Evolutionary conservation across 2,888 invertebrate genomes (phyloP), one percentile per base, ranked within the genome.

Genomic region (Norana najaformis): DNA sequence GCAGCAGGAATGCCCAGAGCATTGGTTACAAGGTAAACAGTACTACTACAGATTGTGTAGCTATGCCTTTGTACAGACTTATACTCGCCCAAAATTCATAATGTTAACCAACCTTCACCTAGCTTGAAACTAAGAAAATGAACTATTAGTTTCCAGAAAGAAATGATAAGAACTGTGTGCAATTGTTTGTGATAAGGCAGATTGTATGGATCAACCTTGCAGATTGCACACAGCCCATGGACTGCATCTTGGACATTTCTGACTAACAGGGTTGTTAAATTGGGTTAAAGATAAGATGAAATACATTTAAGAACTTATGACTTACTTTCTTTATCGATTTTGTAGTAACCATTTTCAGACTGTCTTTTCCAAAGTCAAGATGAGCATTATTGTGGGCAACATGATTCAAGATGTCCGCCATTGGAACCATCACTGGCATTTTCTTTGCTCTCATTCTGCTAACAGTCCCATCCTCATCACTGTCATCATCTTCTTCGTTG

Each of bases 341-440:
- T 1, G 91, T 93, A 16, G 94, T 93, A 8, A 94, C 93, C 94
- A 95, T 95, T 90, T 93, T 93, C 35, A 95, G 92, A 38, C 92
- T 92, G 1, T 94, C 93, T 89, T 92, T 92, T 37, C 93, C 94
- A 92, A 94, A 94, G n/a, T 93, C 92, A 14, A 95, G 92, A 83
- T 93, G 92, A 13, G 95, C 94, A 92, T 95, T 95, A 91, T 95
- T 94, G 88, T 94, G 93, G 39, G 95, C 93, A 18, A 94, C 92
- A 91, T 94, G 94, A 91, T 95, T 95, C 89, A 95, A 92, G 30
- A 95, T 94, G 92, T 95, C 95, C 20, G 95, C 95, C 93, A 95
- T 92, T 0, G 95, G 95, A 5, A 95, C 95, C 94, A 95, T 95
- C 93, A 94, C 93, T 5, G 94, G 94, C n/a, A 93, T 92, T 1